Percentiles rank a stretch among this genome's conserved stretches.
phyloP scores from a whole-genome alignment of 2,113 vertebrate species.

The Pelusios castaneus region DNA sequence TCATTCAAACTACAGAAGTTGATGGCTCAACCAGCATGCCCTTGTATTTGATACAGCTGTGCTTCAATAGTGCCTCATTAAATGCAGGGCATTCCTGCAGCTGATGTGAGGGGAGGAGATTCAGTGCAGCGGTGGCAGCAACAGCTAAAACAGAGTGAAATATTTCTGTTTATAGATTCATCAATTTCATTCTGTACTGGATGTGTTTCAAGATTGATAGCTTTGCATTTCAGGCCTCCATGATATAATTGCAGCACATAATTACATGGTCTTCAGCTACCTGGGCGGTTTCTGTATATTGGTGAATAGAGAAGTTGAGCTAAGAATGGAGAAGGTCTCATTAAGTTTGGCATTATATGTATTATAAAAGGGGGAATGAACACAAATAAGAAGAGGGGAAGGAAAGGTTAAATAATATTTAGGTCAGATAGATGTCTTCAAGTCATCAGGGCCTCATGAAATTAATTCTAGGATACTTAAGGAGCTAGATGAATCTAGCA shows the following conservation, averaged over 20 bases:
- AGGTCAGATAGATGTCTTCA: not conserved
- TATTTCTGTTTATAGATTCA: constrained; percentile 13
- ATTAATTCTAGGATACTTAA: not conserved
- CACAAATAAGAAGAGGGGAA: not conserved
- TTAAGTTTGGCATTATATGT: not conserved
- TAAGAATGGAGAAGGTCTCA: not conserved
- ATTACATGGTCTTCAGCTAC: not conserved
- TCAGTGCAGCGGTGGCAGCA: not conserved
- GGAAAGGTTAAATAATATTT: not conserved
- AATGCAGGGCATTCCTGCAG: not conserved
- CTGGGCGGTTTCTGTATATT: not conserved
- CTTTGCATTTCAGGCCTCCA: not conserved
- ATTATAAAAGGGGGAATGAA: not conserved
- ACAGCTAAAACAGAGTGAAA: constrained; percentile 24
- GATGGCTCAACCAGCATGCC: not conserved
- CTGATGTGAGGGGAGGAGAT: not conserved
- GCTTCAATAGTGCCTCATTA: not conserved
- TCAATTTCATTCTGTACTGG: not conserved
- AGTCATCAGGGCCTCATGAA: not conserved
- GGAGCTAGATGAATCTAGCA: not conserved
- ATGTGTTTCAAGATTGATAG: not conserved
- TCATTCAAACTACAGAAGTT: not conserved
- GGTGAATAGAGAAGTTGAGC: accelerated
- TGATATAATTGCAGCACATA: not conserved
- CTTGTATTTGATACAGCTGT: not conserved